phyloP scores from a whole-genome alignment of 2,888 invertebrate genomes.

The Resseliella maxima region DNA sequence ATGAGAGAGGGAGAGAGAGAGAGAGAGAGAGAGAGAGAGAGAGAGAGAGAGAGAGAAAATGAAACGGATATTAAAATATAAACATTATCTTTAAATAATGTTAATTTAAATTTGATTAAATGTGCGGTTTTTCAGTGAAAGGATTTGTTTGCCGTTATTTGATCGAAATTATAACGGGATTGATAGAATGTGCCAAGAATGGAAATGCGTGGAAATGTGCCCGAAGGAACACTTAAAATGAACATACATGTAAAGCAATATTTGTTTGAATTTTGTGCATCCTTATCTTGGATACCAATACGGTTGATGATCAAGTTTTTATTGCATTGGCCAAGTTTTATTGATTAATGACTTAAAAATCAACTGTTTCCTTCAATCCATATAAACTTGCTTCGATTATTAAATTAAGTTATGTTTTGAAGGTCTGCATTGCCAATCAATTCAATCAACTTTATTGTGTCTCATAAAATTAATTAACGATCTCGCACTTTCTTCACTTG shows the following conservation, averaged over 20 bases:
- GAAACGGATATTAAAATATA: constrained; percentile 50
- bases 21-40: neutral
- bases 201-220: neutral
- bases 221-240: neutral
- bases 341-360: no score
- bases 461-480: neutral
- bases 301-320: no score
- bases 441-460: neutral
- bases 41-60: neutral
- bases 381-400: no score
- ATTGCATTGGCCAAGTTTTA: no score
- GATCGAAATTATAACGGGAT: constrained; percentile 34
- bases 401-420: no score
- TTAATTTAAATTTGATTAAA: constrained; percentile 36
- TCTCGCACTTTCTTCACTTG: neutral
- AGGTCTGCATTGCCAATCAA: neutral
- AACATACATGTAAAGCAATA: neutral
- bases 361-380: no score
- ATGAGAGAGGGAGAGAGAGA: neutral
- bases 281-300: no score
- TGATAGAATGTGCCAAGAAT: constrained; percentile 5
- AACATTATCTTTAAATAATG: neutral
- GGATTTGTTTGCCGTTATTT: constrained; percentile 25
- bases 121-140: neutral
- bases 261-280: no score